These are phyloP conservation scores for Standfussiana lucernea DNA, from an alignment of 2,888 invertebrate genomes.

Conservation along the genomic window DNA sequence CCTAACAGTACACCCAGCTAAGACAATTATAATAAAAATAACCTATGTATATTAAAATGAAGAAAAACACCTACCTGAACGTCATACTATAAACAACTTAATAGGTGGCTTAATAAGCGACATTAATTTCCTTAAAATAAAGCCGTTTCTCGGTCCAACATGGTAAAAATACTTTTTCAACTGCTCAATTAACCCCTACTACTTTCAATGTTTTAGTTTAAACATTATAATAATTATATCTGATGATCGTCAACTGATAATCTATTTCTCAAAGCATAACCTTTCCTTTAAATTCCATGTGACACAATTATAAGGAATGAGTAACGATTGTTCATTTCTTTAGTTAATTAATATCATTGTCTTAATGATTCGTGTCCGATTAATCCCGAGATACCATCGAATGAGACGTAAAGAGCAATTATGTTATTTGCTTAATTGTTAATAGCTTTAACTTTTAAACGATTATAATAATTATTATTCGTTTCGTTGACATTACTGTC, in stretches of 20 bases:
- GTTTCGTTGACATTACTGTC: neutral
- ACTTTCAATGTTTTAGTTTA: neutral
- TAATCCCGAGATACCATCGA: constrained; percentile 45
- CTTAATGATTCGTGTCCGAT: constrained; percentile 30
- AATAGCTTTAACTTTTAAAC: constrained; percentile 5
- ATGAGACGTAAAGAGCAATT: constrained; percentile 32
- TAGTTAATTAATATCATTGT: constrained; percentile 35
- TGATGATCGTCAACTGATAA: constrained; percentile 12
- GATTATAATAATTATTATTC: constrained; percentile 5
- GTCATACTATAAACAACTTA: neutral
- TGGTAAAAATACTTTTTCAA: neutral
- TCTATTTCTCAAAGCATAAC: constrained; percentile 15
- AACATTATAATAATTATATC: neutral
- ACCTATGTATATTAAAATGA: neutral
- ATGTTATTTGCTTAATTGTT: constrained; percentile 21
- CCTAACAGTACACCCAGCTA: neutral
- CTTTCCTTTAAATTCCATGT: constrained; percentile 21
- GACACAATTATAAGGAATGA: constrained; percentile 10
- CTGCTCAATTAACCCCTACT: neutral
- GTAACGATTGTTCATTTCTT: constrained; percentile 22
- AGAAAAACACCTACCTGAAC: neutral
- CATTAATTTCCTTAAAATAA: neutral
- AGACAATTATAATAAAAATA: neutral
- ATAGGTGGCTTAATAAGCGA: neutral
- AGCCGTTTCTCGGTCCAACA: neutral